phyloP scores from a whole-genome alignment of 2,888 invertebrate genomes.

The Axea sp. region DNA sequence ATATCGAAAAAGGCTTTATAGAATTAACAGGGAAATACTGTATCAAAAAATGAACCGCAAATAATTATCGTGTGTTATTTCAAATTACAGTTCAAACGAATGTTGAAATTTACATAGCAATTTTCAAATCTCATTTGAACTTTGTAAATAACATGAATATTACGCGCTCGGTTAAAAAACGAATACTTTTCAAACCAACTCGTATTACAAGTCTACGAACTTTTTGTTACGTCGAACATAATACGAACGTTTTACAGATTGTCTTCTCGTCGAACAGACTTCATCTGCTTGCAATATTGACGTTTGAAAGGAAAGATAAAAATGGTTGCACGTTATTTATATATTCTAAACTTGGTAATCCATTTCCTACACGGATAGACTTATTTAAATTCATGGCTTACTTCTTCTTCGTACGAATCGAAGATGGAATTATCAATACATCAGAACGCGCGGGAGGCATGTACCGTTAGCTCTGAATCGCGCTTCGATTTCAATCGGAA shows the following conservation, averaged over 20 bases:
- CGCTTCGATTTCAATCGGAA: slow-evolving; percentile 47
- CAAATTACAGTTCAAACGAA: too few species aligned
- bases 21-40: too few species aligned
- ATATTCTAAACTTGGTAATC: slow-evolving; percentile 42
- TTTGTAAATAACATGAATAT: too few species aligned
- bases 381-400: slow-evolving; percentile 59
- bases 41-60: too few species aligned
- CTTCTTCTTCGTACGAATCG: slow-evolving; percentile 27
- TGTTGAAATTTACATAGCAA: too few species aligned
- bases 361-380: slow-evolving; percentile 47
- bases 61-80: too few species aligned
- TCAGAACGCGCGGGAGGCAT: slow-evolving; percentile 54
- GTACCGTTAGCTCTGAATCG: slow-evolving; percentile 54
- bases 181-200: too few species aligned
- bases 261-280: slow-evolving; percentile 6
- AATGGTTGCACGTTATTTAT: slow-evolving; percentile 43
- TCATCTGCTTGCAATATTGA: slow-evolving; percentile 22
- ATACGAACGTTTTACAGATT: slow-evolving; percentile 26
- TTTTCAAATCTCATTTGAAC: too few species aligned
- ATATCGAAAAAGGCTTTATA: too few species aligned
- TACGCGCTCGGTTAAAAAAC: too few species aligned
- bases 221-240: too few species aligned
- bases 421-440: slow-evolving; percentile 56
- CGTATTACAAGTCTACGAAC: too few species aligned
- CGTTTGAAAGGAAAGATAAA: slow-evolving; percentile 49